phyloP scores from a whole-genome alignment of 1,140 invertebrate species.

The Drosophila sproati region DNA sequence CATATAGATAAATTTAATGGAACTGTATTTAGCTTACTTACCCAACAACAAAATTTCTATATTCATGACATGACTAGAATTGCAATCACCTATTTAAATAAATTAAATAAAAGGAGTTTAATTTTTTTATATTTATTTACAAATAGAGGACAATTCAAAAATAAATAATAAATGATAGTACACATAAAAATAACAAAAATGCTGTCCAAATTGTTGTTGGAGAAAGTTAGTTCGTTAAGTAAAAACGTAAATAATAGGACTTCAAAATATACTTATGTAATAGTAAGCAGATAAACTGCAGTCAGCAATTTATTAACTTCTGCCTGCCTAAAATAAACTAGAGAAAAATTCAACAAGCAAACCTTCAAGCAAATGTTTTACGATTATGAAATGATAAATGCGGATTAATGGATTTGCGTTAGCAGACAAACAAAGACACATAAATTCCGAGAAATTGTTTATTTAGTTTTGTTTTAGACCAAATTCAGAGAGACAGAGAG shows the following conservation, averaged over 20 bases:
- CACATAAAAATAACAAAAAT: background rate
- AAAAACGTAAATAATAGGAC: background rate
- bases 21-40: background rate
- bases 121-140: background rate
- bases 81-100: background rate
- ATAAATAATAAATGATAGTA: background rate
- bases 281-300: background rate
- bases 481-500: constrained; percentile 16
- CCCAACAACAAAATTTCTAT: background rate
- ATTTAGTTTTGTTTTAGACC: constrained; percentile 47
- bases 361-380: constrained; percentile 27
- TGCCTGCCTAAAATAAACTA: background rate
- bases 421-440: constrained; percentile 61
- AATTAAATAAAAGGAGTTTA: background rate
- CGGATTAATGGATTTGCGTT: constrained; percentile 64
- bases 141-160: background rate
- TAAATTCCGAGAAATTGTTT: constrained; percentile 67
- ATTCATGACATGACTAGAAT: background rate
- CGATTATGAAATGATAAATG: constrained; percentile 48
- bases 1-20: background rate
- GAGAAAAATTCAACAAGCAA: constrained; percentile 9
- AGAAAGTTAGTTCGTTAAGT: background rate
- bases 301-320: background rate
- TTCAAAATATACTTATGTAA: background rate
- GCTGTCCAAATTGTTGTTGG: background rate